phyloP scores from a whole-genome alignment of 2,888 invertebrate genomes.

The Syrphus vitripennis region DNA sequence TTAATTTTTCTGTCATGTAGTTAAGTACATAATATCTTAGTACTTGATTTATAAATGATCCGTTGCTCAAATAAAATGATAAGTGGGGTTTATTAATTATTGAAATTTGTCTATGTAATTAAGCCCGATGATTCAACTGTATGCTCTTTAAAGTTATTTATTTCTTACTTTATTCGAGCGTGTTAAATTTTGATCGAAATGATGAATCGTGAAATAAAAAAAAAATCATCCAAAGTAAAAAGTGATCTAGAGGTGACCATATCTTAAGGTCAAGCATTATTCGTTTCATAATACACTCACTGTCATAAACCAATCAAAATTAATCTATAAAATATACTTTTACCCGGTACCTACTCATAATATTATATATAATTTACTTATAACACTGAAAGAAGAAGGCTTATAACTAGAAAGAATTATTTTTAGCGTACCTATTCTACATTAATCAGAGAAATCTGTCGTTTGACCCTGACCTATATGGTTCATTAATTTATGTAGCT shows the following conservation, averaged over 20 bases:
- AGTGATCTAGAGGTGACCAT: neutral
- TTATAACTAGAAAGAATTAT: no score
- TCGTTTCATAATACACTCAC: neutral
- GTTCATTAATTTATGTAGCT: no score
- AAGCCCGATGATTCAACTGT: neutral
- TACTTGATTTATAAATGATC: neutral
- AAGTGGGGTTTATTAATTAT: neutral
- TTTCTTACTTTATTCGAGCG: neutral
- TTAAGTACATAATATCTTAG: neutral
- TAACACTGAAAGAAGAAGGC: no score
- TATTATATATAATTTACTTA: no score
- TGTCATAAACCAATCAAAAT: neutral
- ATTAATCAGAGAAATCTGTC: no score
- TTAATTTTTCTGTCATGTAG: neutral
- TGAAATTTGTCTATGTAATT: neutral
- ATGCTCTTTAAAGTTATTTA: neutral
- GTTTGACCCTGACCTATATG: no score
- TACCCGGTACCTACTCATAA: no score
- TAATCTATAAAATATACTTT: no score
- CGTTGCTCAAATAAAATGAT: neutral
- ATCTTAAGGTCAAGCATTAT: neutral
- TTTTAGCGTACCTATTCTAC: no score
- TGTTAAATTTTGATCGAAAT: neutral
- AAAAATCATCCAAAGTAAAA: neutral
- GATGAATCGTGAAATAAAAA: no score